These are phyloP conservation scores for Heliconius cydno DNA, from an alignment of 2,888 invertebrate species.

Conservation along the genomic window DNA sequence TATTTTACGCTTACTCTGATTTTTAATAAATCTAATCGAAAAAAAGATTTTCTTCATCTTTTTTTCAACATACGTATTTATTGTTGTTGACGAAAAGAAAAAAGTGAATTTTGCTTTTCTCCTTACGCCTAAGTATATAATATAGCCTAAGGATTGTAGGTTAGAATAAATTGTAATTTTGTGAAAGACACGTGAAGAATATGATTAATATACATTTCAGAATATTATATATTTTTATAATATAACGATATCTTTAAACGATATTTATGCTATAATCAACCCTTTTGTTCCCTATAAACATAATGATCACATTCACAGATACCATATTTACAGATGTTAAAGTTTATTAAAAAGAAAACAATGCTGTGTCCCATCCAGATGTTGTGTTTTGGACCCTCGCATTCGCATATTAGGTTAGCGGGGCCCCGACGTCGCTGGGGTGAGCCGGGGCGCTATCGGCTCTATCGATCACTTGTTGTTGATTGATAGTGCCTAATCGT, in stretches of 20 bases:
- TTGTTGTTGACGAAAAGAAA: background rate
- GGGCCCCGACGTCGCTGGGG: constrained; percentile 66
- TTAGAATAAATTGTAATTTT: background rate
- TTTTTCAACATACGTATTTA: background rate
- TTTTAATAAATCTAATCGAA: background rate
- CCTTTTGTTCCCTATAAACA: constrained; percentile 19
- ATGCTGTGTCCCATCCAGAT: constrained; percentile 54
- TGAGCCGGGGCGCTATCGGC: constrained; percentile 51
- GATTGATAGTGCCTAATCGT: constrained; percentile 66
- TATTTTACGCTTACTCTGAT: background rate
- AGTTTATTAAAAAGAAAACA: constrained; percentile 39
- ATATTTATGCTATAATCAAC: constrained; percentile 4
- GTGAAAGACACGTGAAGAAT: background rate
- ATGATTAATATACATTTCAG: too few species aligned
- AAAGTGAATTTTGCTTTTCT: background rate
- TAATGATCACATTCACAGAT: constrained; percentile 30
- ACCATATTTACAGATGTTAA: constrained; percentile 35
- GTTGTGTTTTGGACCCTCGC: constrained; percentile 59
- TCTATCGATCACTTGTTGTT: constrained; percentile 58
- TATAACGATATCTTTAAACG: background rate
- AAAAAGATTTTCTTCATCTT: background rate
- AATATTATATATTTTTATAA: constrained; percentile 12
- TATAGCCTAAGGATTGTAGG: too few species aligned
- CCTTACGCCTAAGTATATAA: too few species aligned
- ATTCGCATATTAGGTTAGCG: constrained; percentile 78